Evolutionary conservation across 2,113 vertebrate species (phyloP).

Genomic region (Cervus canadensis): DNA sequence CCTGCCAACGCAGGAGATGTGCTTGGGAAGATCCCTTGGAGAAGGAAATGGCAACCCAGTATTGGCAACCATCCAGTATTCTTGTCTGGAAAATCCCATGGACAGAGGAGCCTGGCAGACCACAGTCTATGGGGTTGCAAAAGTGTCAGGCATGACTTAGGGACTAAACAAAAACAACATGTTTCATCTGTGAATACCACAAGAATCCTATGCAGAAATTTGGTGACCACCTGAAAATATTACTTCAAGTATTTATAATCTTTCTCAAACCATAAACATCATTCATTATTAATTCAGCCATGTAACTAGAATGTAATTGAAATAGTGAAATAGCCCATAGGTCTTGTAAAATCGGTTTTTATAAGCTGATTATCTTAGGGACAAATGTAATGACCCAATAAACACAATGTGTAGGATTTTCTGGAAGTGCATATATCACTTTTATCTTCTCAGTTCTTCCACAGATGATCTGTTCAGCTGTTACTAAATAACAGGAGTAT

Average conservation of each 20-base stretch:
- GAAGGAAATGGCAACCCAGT: background rate
- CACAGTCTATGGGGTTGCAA: background rate
- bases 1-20: background rate
- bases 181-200: slow-evolving; percentile 41
- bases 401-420: slow-evolving; percentile 25
- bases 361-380: slow-evolving; percentile 47
- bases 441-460: background rate
- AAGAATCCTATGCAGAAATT: slow-evolving; percentile 44
- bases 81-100: background rate
- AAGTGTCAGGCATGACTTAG: background rate
- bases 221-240: slow-evolving; percentile 44
- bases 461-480: background rate
- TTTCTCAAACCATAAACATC: slow-evolving; percentile 49
- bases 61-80: background rate
- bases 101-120: background rate
- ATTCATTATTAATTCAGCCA: slow-evolving; percentile 54
- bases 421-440: background rate
- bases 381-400: slow-evolving; percentile 38
- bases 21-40: background rate
- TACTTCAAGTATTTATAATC: slow-evolving; percentile 42
- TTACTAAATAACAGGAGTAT: background rate
- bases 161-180: background rate
- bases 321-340: background rate
- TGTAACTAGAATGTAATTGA: slow-evolving; percentile 46
- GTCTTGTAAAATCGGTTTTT: slow-evolving; percentile 46